phyloP scores from a whole-genome alignment of 2,797 vertebrate species.

The Momotus momota region DNA sequence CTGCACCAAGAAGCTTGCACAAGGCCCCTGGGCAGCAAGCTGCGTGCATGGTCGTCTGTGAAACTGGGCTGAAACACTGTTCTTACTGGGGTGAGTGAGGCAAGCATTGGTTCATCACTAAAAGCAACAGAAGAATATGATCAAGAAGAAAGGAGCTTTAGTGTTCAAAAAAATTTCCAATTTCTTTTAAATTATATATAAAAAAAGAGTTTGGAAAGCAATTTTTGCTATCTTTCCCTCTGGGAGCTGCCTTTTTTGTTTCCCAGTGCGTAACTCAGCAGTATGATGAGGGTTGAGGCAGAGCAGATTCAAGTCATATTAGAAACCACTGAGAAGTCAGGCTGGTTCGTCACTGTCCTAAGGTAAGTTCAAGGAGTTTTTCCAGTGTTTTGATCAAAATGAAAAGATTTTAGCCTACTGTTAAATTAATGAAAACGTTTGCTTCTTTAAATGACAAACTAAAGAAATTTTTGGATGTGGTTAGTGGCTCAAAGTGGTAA shows the following conservation, averaged over 20 bases:
- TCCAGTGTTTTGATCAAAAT: background rate
- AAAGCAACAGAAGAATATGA: background rate
- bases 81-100: background rate
- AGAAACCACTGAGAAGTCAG: background rate
- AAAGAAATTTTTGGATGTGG: background rate
- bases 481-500: background rate
- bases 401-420: background rate
- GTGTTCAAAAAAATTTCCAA: fast-evolving
- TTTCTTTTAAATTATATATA: background rate
- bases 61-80: background rate
- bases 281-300: slow-evolving; percentile 3
- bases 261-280: background rate
- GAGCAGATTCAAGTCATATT: background rate
- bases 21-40: background rate
- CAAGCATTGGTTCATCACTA: background rate
- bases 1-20: background rate
- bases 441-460: slow-evolving; percentile 2
- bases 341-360: background rate
- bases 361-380: background rate
- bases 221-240: background rate
- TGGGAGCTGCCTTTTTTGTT: slow-evolving; percentile 1
- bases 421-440: background rate
- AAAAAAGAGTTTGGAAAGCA: background rate
- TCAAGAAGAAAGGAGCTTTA: background rate
- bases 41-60: background rate